phyloP scores from a whole-genome alignment of 2,888 invertebrate species.

The Ennomos quercinarius region DNA sequence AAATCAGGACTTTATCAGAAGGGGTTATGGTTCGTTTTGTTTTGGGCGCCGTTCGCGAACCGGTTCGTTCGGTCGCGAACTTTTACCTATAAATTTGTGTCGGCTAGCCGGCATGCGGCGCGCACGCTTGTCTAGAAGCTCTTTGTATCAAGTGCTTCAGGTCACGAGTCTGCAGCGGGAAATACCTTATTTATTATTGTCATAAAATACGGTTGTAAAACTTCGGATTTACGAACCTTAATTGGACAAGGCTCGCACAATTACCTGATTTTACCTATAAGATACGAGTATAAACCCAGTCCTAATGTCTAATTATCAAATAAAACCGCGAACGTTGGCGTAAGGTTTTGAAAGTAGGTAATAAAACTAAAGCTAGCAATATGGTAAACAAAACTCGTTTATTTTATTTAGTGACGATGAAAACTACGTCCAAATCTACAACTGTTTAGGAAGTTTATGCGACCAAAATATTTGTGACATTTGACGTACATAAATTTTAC shows the following conservation, averaged over 20 bases:
- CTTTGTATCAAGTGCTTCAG: slow-evolving; percentile 56
- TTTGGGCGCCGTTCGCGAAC: slow-evolving; percentile 54
- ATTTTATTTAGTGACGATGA: no score
- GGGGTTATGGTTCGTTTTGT: slow-evolving; percentile 62
- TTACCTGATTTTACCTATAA: slow-evolving; percentile 21
- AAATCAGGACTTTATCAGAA: slow-evolving; percentile 61
- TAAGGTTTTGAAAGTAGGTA: not conserved
- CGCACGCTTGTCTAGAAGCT: slow-evolving; percentile 73
- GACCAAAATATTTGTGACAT: no score
- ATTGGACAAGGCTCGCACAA: slow-evolving; percentile 20
- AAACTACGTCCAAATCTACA: no score
- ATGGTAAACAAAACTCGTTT: not conserved
- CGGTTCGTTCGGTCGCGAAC: slow-evolving; percentile 83
- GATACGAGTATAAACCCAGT: slow-evolving; percentile 3
- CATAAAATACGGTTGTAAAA: slow-evolving; percentile 32
- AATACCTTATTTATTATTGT: slow-evolving; percentile 29
- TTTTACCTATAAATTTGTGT: slow-evolving; percentile 86
- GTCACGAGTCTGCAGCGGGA: slow-evolving; percentile 51
- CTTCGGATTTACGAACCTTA: slow-evolving; percentile 24
- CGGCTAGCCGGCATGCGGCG: slow-evolving; percentile 73
- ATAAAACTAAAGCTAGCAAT: slow-evolving; percentile 11
- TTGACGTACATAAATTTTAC: no score
- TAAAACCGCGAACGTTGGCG: not conserved
- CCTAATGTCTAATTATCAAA: slow-evolving; percentile 14
- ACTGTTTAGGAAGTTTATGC: no score